Base-by-base conservation (phyloP, 2,113 vertebrate species). In the Myiozetetes cayanensis region DNA sequence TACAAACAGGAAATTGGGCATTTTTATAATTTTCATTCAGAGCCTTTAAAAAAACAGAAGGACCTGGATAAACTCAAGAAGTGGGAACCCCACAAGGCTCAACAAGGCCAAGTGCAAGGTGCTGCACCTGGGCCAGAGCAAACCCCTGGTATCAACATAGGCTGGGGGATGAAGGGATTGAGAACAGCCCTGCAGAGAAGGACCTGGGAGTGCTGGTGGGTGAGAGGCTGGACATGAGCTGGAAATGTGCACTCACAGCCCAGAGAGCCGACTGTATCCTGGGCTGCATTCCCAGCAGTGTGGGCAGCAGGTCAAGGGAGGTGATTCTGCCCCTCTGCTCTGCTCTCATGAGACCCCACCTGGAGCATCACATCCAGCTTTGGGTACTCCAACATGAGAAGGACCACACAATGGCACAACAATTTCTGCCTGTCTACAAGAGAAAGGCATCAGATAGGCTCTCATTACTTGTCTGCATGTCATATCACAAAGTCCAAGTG, bases 101-200 rank as follows among this genome's bases (percentile, higher is more conserved):
- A 75, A 31, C 16, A 68, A 22, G 24, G 25, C 30, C 46, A 62
- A 35, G 41, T 41, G 33, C 24, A 35, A 55, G 30, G 47, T 41
- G 55, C 62, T 75, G 55, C n/a, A 24, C 21, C 21, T 27, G 47
- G 46, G 13, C 1, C 39, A 30, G 62, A 25, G 55, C n/a, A 76
- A 75, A 3, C 2, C 20, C 33, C n/a, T 0, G 1, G 28, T 19
- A 16, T 20, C 39, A 55, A 24, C 1, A 17, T 5, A 62, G 41
- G 10, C 70, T n/a, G 44, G 35, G 23, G 23, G 10, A 4, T 63
- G 37, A 16, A 28, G 31, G 58, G 15, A 23, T 19, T 1, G 1
- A 24, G 46, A 76, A 47, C 55, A 76, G 41, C 20, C 24, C 30
- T 68, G 53, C 1, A 8, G 30, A 14, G 11, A 31, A 89, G 62